These are phyloP conservation scores for Borostomias antarcticus DNA, from an alignment of 2,797 vertebrate genomes.

Conservation along the genomic window DNA sequence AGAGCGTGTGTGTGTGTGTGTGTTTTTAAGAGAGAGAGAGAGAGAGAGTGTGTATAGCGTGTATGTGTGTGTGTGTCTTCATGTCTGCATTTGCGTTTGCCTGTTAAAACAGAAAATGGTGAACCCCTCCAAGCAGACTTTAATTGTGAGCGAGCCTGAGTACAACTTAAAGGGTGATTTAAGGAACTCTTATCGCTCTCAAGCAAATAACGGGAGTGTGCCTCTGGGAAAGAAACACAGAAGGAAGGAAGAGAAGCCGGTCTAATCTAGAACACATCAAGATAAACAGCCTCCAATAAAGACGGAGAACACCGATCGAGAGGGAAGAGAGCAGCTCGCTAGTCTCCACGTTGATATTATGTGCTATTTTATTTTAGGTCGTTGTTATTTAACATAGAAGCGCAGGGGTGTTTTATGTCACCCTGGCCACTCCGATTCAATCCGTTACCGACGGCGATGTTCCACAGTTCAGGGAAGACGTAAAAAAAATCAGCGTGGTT, in stretches of 20 bases:
- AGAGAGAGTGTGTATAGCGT: too few species aligned
- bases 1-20: too few species aligned
- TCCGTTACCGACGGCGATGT: constrained; percentile 15
- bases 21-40: constrained; percentile 2
- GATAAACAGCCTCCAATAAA: constrained; percentile 61
- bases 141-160: constrained; percentile 29
- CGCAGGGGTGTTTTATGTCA: constrained; percentile 11
- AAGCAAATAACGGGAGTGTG: constrained; percentile 54
- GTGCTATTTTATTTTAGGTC: constrained; percentile 21
- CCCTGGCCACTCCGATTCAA: constrained; percentile 13
- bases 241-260: constrained; percentile 31
- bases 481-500: constrained; percentile 6
- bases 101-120: constrained; percentile 33
- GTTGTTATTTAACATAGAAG: constrained; percentile 32
- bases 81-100: background rate
- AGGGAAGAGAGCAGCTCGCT: constrained; percentile 23
- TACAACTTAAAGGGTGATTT: constrained; percentile 55
- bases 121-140: constrained; percentile 43
- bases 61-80: constrained; percentile 4
- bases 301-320: constrained; percentile 45
- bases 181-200: constrained; percentile 52
- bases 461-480: constrained; percentile 7
- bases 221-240: constrained; percentile 38
- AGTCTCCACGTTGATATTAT: constrained; percentile 21
- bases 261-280: constrained; percentile 37